Base-by-base conservation (phyloP, 1,140 invertebrate genomes). In the Venustaconcha ellipsiformis region DNA sequence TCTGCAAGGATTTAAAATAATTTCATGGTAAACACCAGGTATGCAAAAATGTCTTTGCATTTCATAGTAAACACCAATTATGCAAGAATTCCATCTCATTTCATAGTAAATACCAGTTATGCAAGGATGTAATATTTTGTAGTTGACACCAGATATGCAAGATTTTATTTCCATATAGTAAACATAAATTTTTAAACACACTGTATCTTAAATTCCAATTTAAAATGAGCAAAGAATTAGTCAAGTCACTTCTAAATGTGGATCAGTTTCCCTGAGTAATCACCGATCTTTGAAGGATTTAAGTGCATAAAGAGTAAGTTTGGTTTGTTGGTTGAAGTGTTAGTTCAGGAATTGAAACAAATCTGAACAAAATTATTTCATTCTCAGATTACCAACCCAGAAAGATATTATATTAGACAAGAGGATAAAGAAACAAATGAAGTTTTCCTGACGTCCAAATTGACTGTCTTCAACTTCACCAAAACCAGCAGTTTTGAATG, bases 401-500 rank as follows among this genome's bases (percentile, higher is more conserved):
- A 20, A 26, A 60, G 67, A 56, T 58, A 77, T 71, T 55, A 57
- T 20, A 70, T 77, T 2, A 6, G 57, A 20, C 72, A 72, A 18
- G 64, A 59, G 14, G 70, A 77, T 37, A 72, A 59, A 26, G 30
- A 65, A n/a, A 14, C 57, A 20, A 5, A 57, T 3, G 57, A 62
- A 37, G 65, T 14, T 17, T 57, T 78, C 57, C 23, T 73, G 17
- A 48, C 18, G 11, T 73, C 69, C 13, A 48, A 67, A 12, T 26
- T 79, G 30, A 48, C 37, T 14, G 60, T 65, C 18, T 60, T 55
- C 48, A 79, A 80, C 55, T 57, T 74, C 26, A 82, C 75, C 14
- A 67, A 70, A 11, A 78, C 69, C 5, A 76, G 66, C n/a, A 76
- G 76, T 20, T 78, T 80, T 63, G 78, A 82, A 64, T 80, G 80